Evolutionary conservation across 1,140 invertebrate species (phyloP), one percentile per base, ranked within the genome.

Genomic region (Zaprionus taronus): DNA sequence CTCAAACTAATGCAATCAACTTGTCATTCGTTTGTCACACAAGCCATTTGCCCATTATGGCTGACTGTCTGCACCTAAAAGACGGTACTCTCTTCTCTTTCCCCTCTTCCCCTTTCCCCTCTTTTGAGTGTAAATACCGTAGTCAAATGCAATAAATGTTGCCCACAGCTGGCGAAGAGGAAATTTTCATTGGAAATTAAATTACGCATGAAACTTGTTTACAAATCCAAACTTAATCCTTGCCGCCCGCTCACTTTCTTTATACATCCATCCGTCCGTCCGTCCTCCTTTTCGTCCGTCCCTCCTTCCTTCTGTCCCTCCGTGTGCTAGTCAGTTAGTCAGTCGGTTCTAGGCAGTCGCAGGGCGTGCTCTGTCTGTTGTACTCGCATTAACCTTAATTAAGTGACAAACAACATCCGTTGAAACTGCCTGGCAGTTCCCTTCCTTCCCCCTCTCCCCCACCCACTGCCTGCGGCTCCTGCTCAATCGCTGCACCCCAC

Each of bases 131-230:
- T 6, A 41, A 41, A 41, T n/a, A 12, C 38, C 51, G 26, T 64
- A 68, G 75, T 74, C 65, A 74, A 74, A 74, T 74, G 71, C 65
- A 69, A 68, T 78, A 78, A 74, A 78, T 74, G 70, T 51, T 63
- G 53, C 67, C 69, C 64, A 47, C 70, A 73, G 70, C 73, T 76
- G 62, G 56, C 63, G 55, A 63, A 34, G 53, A 65, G 72, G 53
- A 75, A 61, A 72, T 74, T 74, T 80, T 72, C 78, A 89, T 90
- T 85, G 65, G 49, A 78, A 85, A 85, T 90, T 90, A 83, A 90
- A 90, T 90, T 90, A 82, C 82, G 85, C 79, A 84, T 90, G 70
- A 81, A 79, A 85, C 81, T 90, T 90, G 85, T 90, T 85, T 83
- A 89, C 80, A 83, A 86, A 81, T 82, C 47, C 73, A 71, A 90